phyloP scores from a whole-genome alignment of 2,888 invertebrate species.

The Stenodera caucasica region DNA sequence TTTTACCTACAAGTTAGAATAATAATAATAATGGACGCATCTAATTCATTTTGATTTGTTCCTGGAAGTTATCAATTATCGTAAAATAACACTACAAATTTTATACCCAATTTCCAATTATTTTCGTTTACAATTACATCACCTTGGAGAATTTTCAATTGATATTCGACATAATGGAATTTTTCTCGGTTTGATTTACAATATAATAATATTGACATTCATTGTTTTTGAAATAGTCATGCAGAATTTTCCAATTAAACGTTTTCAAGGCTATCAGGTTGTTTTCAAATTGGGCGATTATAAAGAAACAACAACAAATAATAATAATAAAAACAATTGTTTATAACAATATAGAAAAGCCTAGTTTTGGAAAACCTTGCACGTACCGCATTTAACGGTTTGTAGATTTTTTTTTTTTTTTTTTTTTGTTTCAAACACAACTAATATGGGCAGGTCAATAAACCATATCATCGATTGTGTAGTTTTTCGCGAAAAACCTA shows the following conservation, averaged over 20 bases:
- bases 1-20: too few relatives aligned
- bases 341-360: not conserved
- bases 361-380: not conserved
- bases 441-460: not conserved
- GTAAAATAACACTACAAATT: too few relatives aligned
- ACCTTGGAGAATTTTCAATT: too few relatives aligned
- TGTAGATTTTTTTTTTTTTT: not conserved
- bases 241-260: not conserved
- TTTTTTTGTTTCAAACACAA: not conserved
- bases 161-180: too few relatives aligned
- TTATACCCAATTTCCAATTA: too few relatives aligned
- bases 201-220: too few relatives aligned
- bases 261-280: not conserved
- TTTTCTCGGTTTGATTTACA: too few relatives aligned
- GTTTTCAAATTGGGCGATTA: not conserved
- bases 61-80: too few relatives aligned
- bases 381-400: not conserved
- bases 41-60: too few relatives aligned
- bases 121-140: too few relatives aligned
- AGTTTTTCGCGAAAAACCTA: too few relatives aligned
- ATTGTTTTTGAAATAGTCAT: not conserved
- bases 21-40: too few relatives aligned
- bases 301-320: not conserved
- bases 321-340: slow-evolving; percentile 1
- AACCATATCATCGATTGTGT: not conserved